Percentiles rank a stretch among this genome's conserved stretches.
Conservation (phyloP, 2,113 vertebrate genomes). For the Varanus salvator region DNA sequence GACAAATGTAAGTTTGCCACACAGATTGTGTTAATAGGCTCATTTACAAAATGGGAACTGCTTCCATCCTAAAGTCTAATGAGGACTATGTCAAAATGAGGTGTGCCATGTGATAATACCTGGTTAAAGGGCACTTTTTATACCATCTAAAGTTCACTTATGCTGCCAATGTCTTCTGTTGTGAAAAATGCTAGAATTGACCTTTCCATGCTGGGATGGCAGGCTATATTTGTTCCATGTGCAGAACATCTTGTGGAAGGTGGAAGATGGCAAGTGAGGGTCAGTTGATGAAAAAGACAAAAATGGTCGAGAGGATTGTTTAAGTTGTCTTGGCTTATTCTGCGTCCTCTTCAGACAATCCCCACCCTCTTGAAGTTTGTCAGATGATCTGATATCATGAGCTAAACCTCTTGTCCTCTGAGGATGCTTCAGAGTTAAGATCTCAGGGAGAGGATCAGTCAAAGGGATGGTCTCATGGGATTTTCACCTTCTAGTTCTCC, state of each 20-base stretch:
- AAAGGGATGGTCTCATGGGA: too few relatives aligned
- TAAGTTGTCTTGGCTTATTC: not conserved
- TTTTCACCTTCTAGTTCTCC: too few relatives aligned
- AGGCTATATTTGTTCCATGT: not conserved
- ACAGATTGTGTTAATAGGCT: not conserved
- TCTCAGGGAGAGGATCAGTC: too few relatives aligned
- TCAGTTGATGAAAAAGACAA: constrained; percentile 35
- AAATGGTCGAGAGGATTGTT: constrained; percentile 15
- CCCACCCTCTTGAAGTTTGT: not conserved
- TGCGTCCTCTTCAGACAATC: not conserved
- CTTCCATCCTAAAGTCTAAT: not conserved
- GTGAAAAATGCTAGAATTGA: constrained; percentile 44
- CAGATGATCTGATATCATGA: not conserved
- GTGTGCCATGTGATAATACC: not conserved
- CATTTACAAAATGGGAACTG: not conserved
- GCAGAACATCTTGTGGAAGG: not conserved
- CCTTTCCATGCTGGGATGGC: not conserved
- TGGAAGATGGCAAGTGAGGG: not conserved
- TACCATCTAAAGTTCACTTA: not conserved
- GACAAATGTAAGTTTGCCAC: not conserved
- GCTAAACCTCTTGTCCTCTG: too few relatives aligned
- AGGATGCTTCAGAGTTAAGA: too few relatives aligned
- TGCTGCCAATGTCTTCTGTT: constrained; percentile 26
- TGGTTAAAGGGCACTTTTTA: not conserved
- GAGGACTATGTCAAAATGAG: not conserved